phyloP scores from a whole-genome alignment of 2,113 vertebrate species.

The Platysteira castanea region DNA sequence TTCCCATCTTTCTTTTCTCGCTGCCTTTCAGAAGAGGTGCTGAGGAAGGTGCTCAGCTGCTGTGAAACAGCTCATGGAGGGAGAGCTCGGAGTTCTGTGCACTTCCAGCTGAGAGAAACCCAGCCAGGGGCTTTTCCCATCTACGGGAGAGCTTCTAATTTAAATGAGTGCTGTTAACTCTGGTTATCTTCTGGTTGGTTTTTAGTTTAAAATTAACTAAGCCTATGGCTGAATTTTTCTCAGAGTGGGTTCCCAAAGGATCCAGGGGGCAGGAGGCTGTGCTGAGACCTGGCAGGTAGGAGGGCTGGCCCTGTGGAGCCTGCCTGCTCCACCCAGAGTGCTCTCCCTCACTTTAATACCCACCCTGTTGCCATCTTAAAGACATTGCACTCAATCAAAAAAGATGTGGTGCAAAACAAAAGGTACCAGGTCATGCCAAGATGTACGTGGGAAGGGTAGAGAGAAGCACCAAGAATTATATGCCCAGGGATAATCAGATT shows the following conservation, averaged over 20 bases:
- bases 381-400: background rate
- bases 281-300: constrained; percentile 5
- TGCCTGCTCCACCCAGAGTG: background rate
- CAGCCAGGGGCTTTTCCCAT: background rate
- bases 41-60: background rate
- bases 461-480: background rate
- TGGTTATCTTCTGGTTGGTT: background rate
- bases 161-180: background rate
- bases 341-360: background rate
- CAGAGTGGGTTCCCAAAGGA: background rate
- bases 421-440: background rate
- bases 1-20: background rate
- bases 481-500: background rate
- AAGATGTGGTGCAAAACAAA: background rate
- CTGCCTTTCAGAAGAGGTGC: background rate
- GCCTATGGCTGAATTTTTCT: background rate
- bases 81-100: background rate
- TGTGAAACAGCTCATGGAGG: background rate
- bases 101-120: background rate
- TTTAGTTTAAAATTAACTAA: constrained; percentile 14
- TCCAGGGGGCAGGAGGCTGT: background rate
- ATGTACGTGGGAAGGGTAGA: background rate
- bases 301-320: background rate
- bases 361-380: background rate
- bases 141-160: background rate